Evolutionary conservation across 2,888 invertebrate species (phyloP), one percentile per base, ranked within the genome.

Genomic region (Marronus borbonicus): DNA sequence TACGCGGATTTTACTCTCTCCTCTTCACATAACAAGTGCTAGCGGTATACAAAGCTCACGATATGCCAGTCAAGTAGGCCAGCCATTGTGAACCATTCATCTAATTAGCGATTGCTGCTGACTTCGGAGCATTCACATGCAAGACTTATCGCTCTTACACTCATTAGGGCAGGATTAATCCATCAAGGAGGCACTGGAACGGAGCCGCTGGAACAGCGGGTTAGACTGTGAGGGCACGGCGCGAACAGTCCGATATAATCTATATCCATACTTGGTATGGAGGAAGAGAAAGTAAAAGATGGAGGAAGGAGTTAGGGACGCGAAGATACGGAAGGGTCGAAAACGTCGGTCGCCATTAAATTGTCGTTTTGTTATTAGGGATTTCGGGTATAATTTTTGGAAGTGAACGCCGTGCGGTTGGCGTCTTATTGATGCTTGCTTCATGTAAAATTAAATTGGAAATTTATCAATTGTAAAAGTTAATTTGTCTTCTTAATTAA

Each of bases 71-170:
- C 87, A 86, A 88, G 87, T 87, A 84, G 86, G 85, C 83, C 83
- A 85, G 84, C 82, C 82, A 87, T 87, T 87, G 86, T 87, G 85
- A 86, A 84, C 86, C 85, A 88, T 88, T 88, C 88, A 88, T 88
- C 88, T 88, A 88, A 88, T 88, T 88, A 88, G 87, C 86, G 86
- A 87, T 86, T 86, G 87, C 86, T 85, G 86, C 86, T 86, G 87
- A 86, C 85, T 87, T 85, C 84, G 86, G 85, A 85, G 87, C 86
- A 87, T 87, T 88, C 88, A 87, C 86, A 87, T 86, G 88, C 85
- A 86, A 88, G 87, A 88, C 88, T 88, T 88, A 88, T 88, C 88
- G 88, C 88, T 88, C 88, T 88, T 88, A 88, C 88, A 87, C 88
- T 88, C 88, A 88, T 88, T 88, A 88, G 88, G 86, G 87, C 85